Evolutionary conservation across 2,113 vertebrate species (phyloP), one percentile per base, ranked within the genome.

Genomic region (Chamaea fasciata): DNA sequence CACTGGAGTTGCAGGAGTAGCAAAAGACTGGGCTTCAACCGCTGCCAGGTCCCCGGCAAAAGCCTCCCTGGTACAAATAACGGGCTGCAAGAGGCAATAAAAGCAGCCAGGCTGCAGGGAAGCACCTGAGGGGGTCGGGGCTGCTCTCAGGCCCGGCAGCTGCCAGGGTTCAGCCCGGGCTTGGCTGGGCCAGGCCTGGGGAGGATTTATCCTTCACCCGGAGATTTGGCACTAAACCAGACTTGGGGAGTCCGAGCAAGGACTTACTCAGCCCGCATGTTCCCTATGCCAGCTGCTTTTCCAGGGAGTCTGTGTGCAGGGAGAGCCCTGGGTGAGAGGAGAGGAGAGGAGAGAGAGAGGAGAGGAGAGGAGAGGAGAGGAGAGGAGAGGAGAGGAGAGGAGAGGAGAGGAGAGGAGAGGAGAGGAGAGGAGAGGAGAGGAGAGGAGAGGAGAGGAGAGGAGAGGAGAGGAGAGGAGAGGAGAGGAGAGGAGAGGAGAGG

Each of bases 231-330:
- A 11, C 56, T 35, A 12, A 55, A 30, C 39, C 42, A 19, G 68
- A 0, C 28, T 33, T 56, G 17, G 49, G 46, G 37, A 63, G 41
- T 8, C 28, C 17, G 50, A 70, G 52, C 35, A 21, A 14, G 50
- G 71, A 9, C 26, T 46, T 13, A 0, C 1, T 13, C 17, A 8
- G 17, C 14, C 35, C 24, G 1, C 35, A 39, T 41, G 24, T 6
- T 33, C 7, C 26, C 53, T 8, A 1, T 9, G 16, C 11, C 53
- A 37, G 78, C 56, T 50, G 65, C 23, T 1, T 35, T 30, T 31
- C 52, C 27, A 18, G 70, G 68, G 56, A 31, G 5, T 9, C 28
- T 35, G 19, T 46, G 67, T 15, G 47, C 52, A 33, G 52, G 60
- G 16, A 55, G 31, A 15, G 9, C 47, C 23, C 26, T 5, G 33